A percentile compares a stretch with the other conserved stretches of the same genome.
These are phyloP conservation scores for Chaenogobius annularis DNA, from an alignment of 2,113 vertebrate species.

Conservation along the genomic window DNA sequence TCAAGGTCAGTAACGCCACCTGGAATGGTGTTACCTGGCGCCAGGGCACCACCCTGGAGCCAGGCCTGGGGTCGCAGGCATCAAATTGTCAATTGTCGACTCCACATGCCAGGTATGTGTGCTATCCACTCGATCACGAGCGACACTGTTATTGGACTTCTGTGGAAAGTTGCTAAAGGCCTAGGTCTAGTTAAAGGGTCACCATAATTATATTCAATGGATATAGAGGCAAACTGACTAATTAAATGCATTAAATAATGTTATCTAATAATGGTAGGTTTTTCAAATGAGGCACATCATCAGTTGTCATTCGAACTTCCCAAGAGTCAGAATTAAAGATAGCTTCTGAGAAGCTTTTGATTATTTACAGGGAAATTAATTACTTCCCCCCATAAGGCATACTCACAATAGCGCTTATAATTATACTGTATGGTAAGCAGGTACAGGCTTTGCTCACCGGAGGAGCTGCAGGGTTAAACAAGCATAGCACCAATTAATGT, in stretches of 20 bases:
- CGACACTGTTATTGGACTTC: too few relatives aligned
- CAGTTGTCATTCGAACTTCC: constrained; percentile 12
- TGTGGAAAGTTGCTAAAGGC: too few relatives aligned
- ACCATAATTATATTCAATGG: neutral
- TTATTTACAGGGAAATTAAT: constrained; percentile 39
- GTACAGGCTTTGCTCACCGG: constrained; percentile 3
- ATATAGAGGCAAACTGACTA: neutral
- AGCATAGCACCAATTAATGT: constrained; percentile 41
- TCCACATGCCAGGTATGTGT: too few relatives aligned
- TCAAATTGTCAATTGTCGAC: too few relatives aligned
- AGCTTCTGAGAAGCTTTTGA: neutral
- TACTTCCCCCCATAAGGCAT: constrained; percentile 17
- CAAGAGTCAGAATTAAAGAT: constrained; percentile 26
- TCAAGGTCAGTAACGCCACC: too few relatives aligned
- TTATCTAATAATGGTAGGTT: neutral
- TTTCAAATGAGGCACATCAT: neutral
- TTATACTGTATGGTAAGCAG: constrained; percentile 11
- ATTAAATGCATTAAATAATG: neutral
- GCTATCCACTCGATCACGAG: too few relatives aligned
- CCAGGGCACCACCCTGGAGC: too few relatives aligned
- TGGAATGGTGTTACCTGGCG: too few relatives aligned
- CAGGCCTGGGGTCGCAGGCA: too few relatives aligned
- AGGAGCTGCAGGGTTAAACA: constrained; percentile 26
- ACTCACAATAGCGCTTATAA: neutral
- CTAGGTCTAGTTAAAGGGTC: neutral